A percentile compares a stretch with the other conserved stretches of the same genome.
Evolutionary conservation across 2,113 vertebrate species (phyloP).

Genomic region (Lepus americanus): DNA sequence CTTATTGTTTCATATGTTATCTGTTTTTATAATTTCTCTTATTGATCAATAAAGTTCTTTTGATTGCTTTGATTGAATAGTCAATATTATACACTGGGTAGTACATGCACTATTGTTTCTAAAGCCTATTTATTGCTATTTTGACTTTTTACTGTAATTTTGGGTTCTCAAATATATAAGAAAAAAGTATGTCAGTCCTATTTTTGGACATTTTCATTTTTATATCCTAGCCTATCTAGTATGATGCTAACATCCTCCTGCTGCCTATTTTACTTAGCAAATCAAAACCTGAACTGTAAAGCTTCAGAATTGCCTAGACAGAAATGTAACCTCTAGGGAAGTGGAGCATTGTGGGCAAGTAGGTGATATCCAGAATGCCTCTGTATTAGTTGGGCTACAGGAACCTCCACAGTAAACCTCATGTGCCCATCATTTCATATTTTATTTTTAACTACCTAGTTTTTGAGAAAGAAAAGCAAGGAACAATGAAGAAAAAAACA

Average conservation of each 20-base stretch:
- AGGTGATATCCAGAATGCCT: not conserved
- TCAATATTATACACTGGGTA: not conserved
- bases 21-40: slow-evolving; percentile 56
- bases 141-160: slow-evolving; percentile 41
- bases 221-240: not conserved
- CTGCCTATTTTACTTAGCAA: not conserved
- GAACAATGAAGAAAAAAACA: not conserved
- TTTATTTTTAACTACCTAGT: slow-evolving; percentile 8
- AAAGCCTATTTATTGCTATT: not conserved
- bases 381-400: not conserved
- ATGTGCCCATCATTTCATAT: not conserved
- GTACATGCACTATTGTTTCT: not conserved
- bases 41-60: slow-evolving; percentile 11
- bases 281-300: not conserved
- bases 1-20: not conserved
- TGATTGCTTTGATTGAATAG: not conserved
- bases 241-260: not conserved
- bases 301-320: not conserved
- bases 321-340: not conserved
- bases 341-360: not conserved
- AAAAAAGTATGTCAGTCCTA: not conserved
- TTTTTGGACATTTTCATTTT: not conserved
- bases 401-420: not conserved
- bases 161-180: slow-evolving; percentile 25
- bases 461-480: slow-evolving; percentile 29